Conservation (phyloP, 2,797 vertebrate species). For the Limnodromus scolopaceus region DNA sequence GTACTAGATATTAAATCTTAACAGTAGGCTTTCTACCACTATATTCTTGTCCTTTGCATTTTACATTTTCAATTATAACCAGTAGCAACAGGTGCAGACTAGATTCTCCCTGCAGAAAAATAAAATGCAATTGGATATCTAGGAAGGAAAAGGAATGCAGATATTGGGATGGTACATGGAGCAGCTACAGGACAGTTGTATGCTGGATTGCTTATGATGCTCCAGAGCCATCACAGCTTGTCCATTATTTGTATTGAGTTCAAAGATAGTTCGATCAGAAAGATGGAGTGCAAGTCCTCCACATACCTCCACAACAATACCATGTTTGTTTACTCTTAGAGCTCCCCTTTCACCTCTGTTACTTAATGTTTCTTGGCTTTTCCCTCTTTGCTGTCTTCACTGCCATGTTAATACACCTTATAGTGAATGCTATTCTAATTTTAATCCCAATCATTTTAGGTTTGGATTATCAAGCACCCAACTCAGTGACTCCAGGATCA, state of each 20-base stretch:
- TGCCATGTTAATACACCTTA: neutral
- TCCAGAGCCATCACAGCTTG: neutral
- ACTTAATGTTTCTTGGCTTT: slow-evolving; percentile 12
- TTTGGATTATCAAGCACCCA: neutral
- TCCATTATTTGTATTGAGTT: neutral
- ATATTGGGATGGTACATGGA: neutral
- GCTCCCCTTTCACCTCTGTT: neutral
- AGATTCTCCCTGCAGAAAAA: neutral
- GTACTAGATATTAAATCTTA: neutral
- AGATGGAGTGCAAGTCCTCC: neutral
- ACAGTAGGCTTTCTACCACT: neutral
- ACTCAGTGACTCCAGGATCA: neutral
- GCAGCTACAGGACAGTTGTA: neutral
- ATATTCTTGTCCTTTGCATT: neutral
- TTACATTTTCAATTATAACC: neutral
- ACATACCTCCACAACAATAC: neutral
- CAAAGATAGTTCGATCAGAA: neutral
- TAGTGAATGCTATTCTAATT: neutral
- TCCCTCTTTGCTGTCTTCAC: neutral
- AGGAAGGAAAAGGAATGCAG: neutral
- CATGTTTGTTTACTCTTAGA: neutral
- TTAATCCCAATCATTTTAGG: neutral
- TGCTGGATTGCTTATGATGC: neutral
- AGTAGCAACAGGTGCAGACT: neutral
- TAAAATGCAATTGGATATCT: neutral